These are phyloP conservation scores for Zosterops borbonicus DNA, from an alignment of 2,113 vertebrate species.

Conservation along the genomic window DNA sequence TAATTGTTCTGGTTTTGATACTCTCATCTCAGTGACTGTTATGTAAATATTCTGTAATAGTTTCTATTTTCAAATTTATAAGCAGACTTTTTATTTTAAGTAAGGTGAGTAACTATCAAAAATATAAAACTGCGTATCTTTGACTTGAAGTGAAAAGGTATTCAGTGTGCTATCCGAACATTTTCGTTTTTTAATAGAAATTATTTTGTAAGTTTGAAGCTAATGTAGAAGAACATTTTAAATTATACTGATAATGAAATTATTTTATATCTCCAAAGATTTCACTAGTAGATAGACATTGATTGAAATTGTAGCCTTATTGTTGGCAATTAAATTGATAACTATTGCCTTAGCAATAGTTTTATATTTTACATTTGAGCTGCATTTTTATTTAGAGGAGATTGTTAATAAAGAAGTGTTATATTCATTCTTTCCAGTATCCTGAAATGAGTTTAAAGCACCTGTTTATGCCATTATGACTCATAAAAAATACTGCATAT, in stretches of 20 bases:
- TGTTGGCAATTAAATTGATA: not conserved
- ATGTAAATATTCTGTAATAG: not conserved
- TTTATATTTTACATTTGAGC: not conserved
- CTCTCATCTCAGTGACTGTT: not conserved
- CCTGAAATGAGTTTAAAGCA: not conserved
- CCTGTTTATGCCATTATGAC: not conserved
- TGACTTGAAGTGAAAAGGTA: not conserved
- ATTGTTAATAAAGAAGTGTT: not conserved
- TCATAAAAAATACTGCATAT: not conserved
- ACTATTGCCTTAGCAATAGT: not conserved
- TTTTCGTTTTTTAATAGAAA: not conserved
- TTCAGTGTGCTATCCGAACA: not conserved
- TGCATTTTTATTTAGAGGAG: not conserved
- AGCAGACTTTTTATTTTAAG: not conserved
- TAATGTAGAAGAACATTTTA: not conserved
- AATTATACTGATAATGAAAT: not conserved
- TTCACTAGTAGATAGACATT: not conserved
- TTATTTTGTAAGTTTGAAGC: not conserved
- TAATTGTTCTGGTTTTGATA: not conserved
- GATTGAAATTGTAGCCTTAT: not conserved
- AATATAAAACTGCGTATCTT: not conserved
- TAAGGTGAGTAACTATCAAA: not conserved
- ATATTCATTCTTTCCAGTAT: not conserved
- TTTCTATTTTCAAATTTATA: conserved; percentile 23
- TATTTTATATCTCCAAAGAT: not conserved